Evolutionary conservation across 64 coral and sea anemone species (phyloP).

Genomic region (Anthopleura sola): DNA sequence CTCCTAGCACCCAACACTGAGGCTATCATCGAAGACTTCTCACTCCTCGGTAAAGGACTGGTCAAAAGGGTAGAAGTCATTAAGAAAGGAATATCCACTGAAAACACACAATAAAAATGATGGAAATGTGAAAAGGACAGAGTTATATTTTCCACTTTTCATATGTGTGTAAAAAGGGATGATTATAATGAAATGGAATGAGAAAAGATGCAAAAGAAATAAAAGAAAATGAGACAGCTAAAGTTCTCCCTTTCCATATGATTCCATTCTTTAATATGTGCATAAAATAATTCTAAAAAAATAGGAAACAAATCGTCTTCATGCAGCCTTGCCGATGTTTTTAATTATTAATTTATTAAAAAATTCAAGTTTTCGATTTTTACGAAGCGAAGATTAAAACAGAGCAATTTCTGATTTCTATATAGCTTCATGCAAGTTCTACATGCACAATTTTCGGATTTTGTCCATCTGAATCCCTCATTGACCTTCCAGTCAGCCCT

Average conservation of each 20-base stretch:
- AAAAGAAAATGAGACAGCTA: no score
- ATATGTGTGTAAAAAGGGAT: no score
- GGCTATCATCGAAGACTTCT: slow-evolving; percentile 82
- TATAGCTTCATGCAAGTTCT: slow-evolving; percentile 5
- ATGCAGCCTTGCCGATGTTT: no score
- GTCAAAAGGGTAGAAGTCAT: slow-evolving; percentile 71
- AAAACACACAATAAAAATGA: not conserved
- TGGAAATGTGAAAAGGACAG: no score
- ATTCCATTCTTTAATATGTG: no score
- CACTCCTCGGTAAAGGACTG: slow-evolving; percentile 76
- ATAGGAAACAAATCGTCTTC: no score
- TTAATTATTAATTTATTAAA: not conserved
- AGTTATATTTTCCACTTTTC: no score
- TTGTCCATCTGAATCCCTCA: slow-evolving; percentile 53
- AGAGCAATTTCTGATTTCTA: not conserved
- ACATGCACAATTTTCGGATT: slow-evolving; percentile 70
- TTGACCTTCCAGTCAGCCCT: slow-evolving; percentile 50
- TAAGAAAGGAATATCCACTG: not conserved
- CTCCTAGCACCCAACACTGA: slow-evolving; percentile 55
- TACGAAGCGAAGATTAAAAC: not conserved
- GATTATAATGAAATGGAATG: no score
- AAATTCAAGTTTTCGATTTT: not conserved
- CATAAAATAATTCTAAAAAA: no score
- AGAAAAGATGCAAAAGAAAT: not conserved
- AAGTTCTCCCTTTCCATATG: no score